Evolutionary conservation across 2,888 invertebrate genomes (phyloP), one percentile per base, ranked within the genome.

Genomic region (Drosophila picticornis): DNA sequence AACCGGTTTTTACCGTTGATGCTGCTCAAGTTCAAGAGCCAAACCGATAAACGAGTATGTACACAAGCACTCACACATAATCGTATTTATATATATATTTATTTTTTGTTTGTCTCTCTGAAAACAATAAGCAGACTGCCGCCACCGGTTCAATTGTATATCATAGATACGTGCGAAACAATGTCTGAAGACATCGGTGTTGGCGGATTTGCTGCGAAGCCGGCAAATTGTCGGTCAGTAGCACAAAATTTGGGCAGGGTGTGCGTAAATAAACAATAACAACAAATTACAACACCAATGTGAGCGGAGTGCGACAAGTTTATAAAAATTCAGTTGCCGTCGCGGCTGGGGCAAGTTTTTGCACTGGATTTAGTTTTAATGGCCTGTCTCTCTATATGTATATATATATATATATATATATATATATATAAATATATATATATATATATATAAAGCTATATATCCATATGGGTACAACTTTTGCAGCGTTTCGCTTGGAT

Each of bases 281-380:
- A 67, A 53, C 25, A 64, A 64, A 62, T 55, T 69, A 72, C 72
- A 73, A 80, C 67, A 75, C 36, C 66, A 68, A 72, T 40, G 38
- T 13, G 63, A 71, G 32, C 55, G n/a, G 36, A 68, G 43, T 70
- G 78, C 51, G 81, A 74, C 81, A 84, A 75, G 81, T 77, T 86
- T 73, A 83, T 86, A 81, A 80, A 84, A 87, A 85, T 85, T 87
- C 85, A 70, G 53, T 56, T 38, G 50, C 58, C 75, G 83, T 81
- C 81, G 59, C 65, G 50, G 53, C 60, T 60, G 59, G 53, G 57
- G 59, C 77, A 56, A 81, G 72, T 72, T 83, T 86, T 81, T 86
- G 84, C 84, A 81, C 84, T 81, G 81, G 84, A 83, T 87, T 87
- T 88, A 86, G 72, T 88, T 88, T 87, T 80, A 87, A 87, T 87